Evolutionary conservation across 1,140 invertebrate species (phyloP), one percentile per base, ranked within the genome.

Genomic region (Polypedilum pembai): DNA sequence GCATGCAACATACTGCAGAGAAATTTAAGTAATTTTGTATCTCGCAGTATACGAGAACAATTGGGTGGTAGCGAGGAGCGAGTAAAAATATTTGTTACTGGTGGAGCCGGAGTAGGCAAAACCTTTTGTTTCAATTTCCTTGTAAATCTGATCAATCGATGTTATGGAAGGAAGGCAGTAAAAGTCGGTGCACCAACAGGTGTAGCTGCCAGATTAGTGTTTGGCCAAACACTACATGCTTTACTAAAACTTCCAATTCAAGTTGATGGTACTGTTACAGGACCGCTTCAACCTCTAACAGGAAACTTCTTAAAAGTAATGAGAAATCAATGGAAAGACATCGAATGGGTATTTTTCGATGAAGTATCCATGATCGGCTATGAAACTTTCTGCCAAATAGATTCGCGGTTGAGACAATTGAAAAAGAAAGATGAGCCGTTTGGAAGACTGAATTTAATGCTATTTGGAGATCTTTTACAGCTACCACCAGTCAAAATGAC

Each of bases 281-380:
- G 7, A 65, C 7, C 7, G 7, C 7, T 65, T 4, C 15, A 7
- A 7, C 56, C 10, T 4, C 15, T 65, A 65, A 65, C 56, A 7
- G 56, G 56, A 7, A 65, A 65, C 15, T 65, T 7, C 56, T 18
- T 65, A 15, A 12, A n/a, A 65, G 56, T 77, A 74, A 79, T 82
- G 79, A 75, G 79, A 18, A 75, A 77, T 75, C 75, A 78, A 76
- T 84, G 80, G 81, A 76, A 78, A 77, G 45, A 83, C 41, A 76
- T 80, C 72, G 76, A 83, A 40, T 83, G 81, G 77, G 76, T 83
- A 7, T 80, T 83, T 74, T 80, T 82, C 18, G 82, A 83, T 75
- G 82, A 83, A 81, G 82, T 83, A 76, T 83, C 79, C 73, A 81
- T 81, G 80, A 78, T 82, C 7, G 76, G 80, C 0, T 81, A 80